Evolutionary conservation across 2,888 invertebrate species (phyloP).

Genomic region (Pseudoips prasinana): DNA sequence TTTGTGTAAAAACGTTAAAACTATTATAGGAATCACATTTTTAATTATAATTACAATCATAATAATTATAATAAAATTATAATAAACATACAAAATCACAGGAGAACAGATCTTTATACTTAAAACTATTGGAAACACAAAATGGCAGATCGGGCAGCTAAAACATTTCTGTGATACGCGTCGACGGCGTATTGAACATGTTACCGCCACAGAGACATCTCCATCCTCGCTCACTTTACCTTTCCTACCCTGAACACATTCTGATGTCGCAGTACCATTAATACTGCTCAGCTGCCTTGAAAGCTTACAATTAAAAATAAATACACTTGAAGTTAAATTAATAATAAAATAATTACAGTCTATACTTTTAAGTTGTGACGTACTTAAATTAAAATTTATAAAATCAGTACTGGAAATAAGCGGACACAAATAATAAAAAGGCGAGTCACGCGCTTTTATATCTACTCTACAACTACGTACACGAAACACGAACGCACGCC

Average conservation of each 20-base stretch:
- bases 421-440: slow-evolving; percentile 42
- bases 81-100: slow-evolving; percentile 71
- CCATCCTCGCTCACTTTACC: slow-evolving; percentile 10
- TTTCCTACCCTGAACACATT: slow-evolving; percentile 34
- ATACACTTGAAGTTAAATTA: slow-evolving; percentile 39
- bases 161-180: slow-evolving; percentile 11
- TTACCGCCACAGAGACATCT: not conserved
- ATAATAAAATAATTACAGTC: slow-evolving; percentile 46
- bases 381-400: slow-evolving; percentile 32
- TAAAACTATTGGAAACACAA: slow-evolving; percentile 60
- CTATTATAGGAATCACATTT: slow-evolving; percentile 60
- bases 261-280: slow-evolving; percentile 45
- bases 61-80: slow-evolving; percentile 45
- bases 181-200: not conserved
- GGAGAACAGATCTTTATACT: slow-evolving; percentile 60
- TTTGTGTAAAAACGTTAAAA: slow-evolving; percentile 60
- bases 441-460: slow-evolving; percentile 49
- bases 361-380: slow-evolving; percentile 43
- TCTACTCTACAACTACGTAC: slow-evolving; percentile 41
- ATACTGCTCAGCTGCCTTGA: slow-evolving; percentile 48
- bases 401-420: slow-evolving; percentile 69
- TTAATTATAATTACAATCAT: slow-evolving; percentile 59
- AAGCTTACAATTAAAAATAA: slow-evolving; percentile 47
- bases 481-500: slow-evolving; percentile 34
- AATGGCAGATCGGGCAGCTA: slow-evolving; percentile 28